Evolutionary conservation across 1,140 invertebrate species (phyloP), one percentile per base, ranked within the genome.

Genomic region (Bombus superbus): DNA sequence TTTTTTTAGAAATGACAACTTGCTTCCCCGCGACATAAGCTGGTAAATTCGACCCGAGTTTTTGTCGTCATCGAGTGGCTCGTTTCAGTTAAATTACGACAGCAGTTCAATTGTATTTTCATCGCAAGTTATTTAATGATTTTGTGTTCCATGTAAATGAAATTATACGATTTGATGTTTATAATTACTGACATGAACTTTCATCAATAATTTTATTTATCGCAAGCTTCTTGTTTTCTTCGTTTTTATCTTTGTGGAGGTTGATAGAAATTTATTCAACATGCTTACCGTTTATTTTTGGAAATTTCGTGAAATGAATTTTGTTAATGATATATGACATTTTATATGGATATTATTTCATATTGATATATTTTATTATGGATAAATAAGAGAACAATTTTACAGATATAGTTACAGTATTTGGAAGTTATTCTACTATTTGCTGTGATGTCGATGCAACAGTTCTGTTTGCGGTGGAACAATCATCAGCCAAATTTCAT

Each of bases 401-500:
- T 74, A 18, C 62, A 68, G 76, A 82, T 90, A 11, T 76, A 81
- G 44, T 86, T 72, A 3, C 44, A 76, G 42, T 40, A 71, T 25
- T 42, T 25, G 42, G 53, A 15, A 72, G 59, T 35, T 25, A 71
- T 9, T 64, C 40, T 25, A 28, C 2, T 5, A 22, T 8, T 35
- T 25, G 9, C 74, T 77, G 86, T 86, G 53, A 97, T 97, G 97
- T 96, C 97, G 85, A 96, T 97, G 94, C 98, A 98, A 95, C 97
- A 98, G 92, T 98, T 98, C 94, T 98, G 97, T 94, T 95, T 98
- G 85, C 96, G 97, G 81, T 98, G 98, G 98, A 98, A 98, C 94
- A 98, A 98, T 95, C 98, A 98, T 95, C 97, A 98, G 91, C 97
- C 97, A 28, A 98, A 98, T 94, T 98, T 98, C 92, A 98, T 98